phyloP scores from a whole-genome alignment of 2,888 invertebrate species.

The Sarcophaga carnaria region DNA sequence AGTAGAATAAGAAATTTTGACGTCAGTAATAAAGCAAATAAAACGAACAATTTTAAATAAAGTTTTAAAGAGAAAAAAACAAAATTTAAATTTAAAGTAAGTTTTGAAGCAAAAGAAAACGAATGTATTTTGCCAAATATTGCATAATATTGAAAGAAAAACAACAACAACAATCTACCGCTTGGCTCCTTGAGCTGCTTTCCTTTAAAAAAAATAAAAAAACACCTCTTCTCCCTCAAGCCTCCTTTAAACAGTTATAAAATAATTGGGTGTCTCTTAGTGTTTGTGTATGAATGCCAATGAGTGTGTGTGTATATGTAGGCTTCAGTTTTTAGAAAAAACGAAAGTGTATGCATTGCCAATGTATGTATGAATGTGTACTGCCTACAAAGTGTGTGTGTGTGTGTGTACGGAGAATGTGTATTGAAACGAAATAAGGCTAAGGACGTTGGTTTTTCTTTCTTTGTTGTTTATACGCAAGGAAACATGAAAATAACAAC shows the following conservation, averaged over 20 bases:
- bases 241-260: slow-evolving; percentile 38
- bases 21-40: slow-evolving; percentile 44
- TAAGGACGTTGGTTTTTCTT: slow-evolving; percentile 65
- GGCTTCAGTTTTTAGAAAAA: not conserved
- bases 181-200: not conserved
- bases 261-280: slow-evolving; percentile 66
- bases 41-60: slow-evolving; percentile 8
- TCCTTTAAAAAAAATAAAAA: not conserved
- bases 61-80: not conserved
- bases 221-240: not conserved
- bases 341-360: slow-evolving; percentile 9
- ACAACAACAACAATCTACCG: slow-evolving; percentile 27
- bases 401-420: slow-evolving; percentile 27
- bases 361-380: not conserved
- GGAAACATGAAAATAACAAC: not conserved
- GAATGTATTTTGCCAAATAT: slow-evolving; percentile 19
- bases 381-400: not conserved
- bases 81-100: slow-evolving; percentile 51
- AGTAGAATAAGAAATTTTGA: slow-evolving; percentile 10
- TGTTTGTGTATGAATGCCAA: slow-evolving; percentile 5
- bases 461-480: not conserved
- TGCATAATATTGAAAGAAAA: slow-evolving; percentile 62
- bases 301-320: slow-evolving; percentile 15
- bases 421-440: slow-evolving; percentile 67
- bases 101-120: not conserved